A percentile compares a stretch with the other conserved stretches of the same genome.
These are phyloP conservation scores for Ceryle rudis DNA, from an alignment of 2,797 vertebrate species.

Conservation along the genomic window DNA sequence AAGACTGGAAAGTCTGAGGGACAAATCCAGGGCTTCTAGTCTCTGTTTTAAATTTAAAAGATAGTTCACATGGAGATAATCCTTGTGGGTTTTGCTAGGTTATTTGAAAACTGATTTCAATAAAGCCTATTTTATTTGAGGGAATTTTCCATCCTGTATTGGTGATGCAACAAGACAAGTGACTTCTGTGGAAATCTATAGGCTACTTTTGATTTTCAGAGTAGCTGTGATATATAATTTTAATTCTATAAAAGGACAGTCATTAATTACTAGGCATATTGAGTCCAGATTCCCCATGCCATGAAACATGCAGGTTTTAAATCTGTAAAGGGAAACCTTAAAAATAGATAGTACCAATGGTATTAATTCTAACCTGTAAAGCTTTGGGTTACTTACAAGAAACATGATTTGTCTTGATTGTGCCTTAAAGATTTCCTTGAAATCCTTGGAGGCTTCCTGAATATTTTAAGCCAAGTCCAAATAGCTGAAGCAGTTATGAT, in stretches of 20 bases:
- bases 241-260: background rate
- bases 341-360: background rate
- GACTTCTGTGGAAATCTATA: background rate
- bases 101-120: slow-evolving; percentile 10
- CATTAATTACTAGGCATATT: slow-evolving; percentile 1
- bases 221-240: background rate
- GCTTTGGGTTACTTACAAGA: slow-evolving; percentile 17
- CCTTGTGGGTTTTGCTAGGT: background rate
- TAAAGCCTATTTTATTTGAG: background rate
- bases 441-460: background rate
- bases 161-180: background rate
- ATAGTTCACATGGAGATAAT: background rate
- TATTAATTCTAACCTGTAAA: slow-evolving; percentile 9
- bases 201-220: background rate
- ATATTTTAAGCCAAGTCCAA: slow-evolving; percentile 5
- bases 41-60: slow-evolving; percentile 22
- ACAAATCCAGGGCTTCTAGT: background rate
- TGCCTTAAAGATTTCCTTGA: slow-evolving; percentile 13
- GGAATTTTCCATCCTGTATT: background rate
- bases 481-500: background rate
- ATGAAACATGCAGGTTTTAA: background rate
- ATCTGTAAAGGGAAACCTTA: background rate
- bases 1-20: background rate
- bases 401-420: slow-evolving; percentile 12
- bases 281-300: background rate